A percentile compares a stretch with the other conserved stretches of the same genome.
These are phyloP conservation scores for Colostygia pectinataria DNA, from an alignment of 2,888 invertebrate genomes.

Conservation along the genomic window DNA sequence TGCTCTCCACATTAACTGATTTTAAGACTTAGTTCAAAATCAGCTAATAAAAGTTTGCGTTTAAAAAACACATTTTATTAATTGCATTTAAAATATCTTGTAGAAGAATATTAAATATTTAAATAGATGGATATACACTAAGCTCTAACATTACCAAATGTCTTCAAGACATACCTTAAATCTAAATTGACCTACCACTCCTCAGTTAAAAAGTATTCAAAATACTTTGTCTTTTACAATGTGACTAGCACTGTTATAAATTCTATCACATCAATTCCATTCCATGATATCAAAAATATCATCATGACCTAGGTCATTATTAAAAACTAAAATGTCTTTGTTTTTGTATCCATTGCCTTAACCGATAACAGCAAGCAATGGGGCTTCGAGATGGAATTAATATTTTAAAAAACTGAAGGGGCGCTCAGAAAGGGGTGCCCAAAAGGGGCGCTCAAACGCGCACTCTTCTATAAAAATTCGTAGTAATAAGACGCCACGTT, in stretches of 20 bases:
- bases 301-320: slow-evolving; percentile 3
- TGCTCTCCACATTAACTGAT: neutral
- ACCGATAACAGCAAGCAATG: no score
- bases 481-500: no score
- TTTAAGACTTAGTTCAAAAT: neutral
- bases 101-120: no score
- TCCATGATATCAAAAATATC: slow-evolving; percentile 1
- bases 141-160: slow-evolving; percentile 16
- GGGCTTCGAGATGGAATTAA: no score
- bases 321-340: no score
- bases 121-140: slow-evolving; percentile 2
- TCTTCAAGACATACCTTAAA: slow-evolving; percentile 13
- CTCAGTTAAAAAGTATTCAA: slow-evolving; percentile 9
- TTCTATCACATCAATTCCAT: slow-evolving; percentile 13
- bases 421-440: no score
- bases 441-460: no score
- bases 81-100: no score
- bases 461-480: no score
- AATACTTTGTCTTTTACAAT: slow-evolving; percentile 16
- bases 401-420: no score
- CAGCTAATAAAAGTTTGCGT: slow-evolving; percentile 2
- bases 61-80: neutral
- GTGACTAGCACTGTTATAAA: slow-evolving; percentile 19
- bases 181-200: slow-evolving; percentile 5
- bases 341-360: no score